phyloP scores from a whole-genome alignment of 1,140 invertebrate genomes.

The Gonioctena quinquepunctata region DNA sequence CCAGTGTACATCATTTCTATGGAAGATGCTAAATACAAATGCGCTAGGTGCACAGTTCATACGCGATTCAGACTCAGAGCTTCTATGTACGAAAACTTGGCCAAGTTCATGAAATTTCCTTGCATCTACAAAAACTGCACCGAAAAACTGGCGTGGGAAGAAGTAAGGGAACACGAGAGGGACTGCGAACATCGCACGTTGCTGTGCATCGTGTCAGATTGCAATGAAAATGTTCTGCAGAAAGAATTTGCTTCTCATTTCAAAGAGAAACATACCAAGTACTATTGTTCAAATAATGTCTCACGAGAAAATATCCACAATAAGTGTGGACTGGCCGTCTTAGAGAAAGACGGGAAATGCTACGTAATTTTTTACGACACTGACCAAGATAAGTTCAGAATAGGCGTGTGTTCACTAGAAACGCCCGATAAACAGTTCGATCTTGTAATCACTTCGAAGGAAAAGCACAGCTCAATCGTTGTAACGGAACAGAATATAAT shows the following conservation, averaged over 20 bases:
- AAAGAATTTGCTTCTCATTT: conserved; percentile 2
- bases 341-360: conserved; percentile 12
- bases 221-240: neutral
- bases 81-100: conserved; percentile 12
- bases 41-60: conserved; percentile 4
- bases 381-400: neutral
- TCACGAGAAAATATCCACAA: neutral
- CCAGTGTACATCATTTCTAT: conserved; percentile 4
- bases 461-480: neutral
- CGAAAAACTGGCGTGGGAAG: neutral
- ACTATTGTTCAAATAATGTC: neutral
- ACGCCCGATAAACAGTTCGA: neutral
- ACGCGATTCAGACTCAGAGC: conserved; percentile 3
- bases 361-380: conserved; percentile 3
- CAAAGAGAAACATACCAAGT: conserved; percentile 14
- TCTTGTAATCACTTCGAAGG: neutral
- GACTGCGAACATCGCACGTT: conserved; percentile 8
- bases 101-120: conserved; percentile 15
- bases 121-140: conserved; percentile 11
- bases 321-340: neutral
- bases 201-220: neutral
- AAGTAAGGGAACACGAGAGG: conserved; percentile 6
- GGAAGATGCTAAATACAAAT: conserved; percentile 10
- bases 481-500: conserved; percentile 11
- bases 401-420: neutral